phyloP scores from a whole-genome alignment of 92 coral and sea anemone genomes.

The Porites rus region DNA sequence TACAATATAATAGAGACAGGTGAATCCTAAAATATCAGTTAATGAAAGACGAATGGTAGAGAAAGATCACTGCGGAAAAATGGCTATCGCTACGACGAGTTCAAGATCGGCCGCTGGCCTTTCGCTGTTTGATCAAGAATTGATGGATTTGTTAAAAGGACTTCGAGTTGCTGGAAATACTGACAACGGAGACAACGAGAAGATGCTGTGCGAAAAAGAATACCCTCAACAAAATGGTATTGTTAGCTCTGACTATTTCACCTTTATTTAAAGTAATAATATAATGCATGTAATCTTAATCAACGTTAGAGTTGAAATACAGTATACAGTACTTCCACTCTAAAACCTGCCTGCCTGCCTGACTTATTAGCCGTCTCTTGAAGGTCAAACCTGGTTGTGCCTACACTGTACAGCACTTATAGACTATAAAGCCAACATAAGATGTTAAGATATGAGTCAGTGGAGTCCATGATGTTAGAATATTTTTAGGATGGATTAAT shows the following conservation, averaged over 20 bases:
- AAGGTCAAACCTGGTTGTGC: no score
- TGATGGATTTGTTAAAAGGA: slow-evolving; percentile 6
- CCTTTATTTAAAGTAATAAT: not conserved
- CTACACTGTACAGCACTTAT: no score
- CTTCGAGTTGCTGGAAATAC: slow-evolving; percentile 11
- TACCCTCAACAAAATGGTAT: not conserved
- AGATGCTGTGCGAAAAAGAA: not conserved
- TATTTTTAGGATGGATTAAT: no score
- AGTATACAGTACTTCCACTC: no score
- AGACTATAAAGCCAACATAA: no score
- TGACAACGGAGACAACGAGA: not conserved
- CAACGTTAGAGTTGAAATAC: no score
- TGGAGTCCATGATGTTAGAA: no score
- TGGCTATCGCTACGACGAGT: slow-evolving; percentile 19
- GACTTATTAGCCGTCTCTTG: no score
- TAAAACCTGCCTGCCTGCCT: no score
- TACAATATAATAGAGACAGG: not conserved
- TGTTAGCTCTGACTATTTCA: not conserved
- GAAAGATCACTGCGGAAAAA: not conserved
- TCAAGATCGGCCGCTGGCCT: not conserved
- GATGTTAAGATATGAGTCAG: no score
- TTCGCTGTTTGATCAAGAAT: slow-evolving; percentile 55
- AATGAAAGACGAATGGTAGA: not conserved
- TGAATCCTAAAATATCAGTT: not conserved
- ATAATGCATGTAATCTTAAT: no score